Evolutionary conservation across 2,113 vertebrate genomes (phyloP).

Genomic region (Tachysurus vachellii): DNA sequence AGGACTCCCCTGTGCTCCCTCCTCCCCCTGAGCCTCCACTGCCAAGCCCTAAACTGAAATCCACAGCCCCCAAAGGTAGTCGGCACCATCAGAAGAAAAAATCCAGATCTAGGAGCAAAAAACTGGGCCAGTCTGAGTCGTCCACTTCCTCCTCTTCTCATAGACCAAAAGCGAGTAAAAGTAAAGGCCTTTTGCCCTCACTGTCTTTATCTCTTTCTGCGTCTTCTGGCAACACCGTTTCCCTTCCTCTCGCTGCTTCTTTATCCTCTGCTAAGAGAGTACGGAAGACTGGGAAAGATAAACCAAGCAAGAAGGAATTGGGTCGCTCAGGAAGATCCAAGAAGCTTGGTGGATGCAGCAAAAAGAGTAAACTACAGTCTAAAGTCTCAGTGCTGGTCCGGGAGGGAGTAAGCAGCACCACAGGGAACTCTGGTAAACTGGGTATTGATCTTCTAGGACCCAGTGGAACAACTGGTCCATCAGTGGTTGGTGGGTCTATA

Average conservation of each 20-base stretch:
- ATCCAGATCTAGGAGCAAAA: constrained; percentile 68
- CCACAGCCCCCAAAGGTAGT: constrained; percentile 56
- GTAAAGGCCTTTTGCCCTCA: constrained; percentile 64
- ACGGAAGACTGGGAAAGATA: constrained; percentile 70
- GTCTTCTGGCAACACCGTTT: constrained; percentile 40
- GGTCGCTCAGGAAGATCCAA: constrained; percentile 68
- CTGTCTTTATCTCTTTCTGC: constrained; percentile 60
- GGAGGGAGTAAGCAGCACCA: constrained; percentile 90
- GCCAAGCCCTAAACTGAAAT: constrained; percentile 68
- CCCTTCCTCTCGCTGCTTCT: constrained; percentile 45
- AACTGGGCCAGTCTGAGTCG: constrained; percentile 64
- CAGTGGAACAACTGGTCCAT: constrained; percentile 62
- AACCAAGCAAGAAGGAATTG: constrained; percentile 68
- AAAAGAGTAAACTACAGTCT: constrained; percentile 89
- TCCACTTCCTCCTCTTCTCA: constrained; percentile 61
- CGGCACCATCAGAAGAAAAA: constrained; percentile 70
- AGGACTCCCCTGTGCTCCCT: constrained; percentile 71
- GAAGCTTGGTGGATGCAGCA: constrained; percentile 62
- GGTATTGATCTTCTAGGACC: constrained; percentile 71
- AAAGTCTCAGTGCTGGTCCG: constrained; percentile 90
- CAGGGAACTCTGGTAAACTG: constrained; percentile 70
- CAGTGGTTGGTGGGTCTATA: constrained; percentile 81
- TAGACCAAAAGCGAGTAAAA: constrained; percentile 61
- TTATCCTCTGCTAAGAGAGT: constrained; percentile 61
- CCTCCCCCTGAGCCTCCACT: constrained; percentile 61